These are phyloP conservation scores for Sinocyclocheilus anshuiensis DNA, from an alignment of 2,113 vertebrate species.

Conservation along the genomic window DNA sequence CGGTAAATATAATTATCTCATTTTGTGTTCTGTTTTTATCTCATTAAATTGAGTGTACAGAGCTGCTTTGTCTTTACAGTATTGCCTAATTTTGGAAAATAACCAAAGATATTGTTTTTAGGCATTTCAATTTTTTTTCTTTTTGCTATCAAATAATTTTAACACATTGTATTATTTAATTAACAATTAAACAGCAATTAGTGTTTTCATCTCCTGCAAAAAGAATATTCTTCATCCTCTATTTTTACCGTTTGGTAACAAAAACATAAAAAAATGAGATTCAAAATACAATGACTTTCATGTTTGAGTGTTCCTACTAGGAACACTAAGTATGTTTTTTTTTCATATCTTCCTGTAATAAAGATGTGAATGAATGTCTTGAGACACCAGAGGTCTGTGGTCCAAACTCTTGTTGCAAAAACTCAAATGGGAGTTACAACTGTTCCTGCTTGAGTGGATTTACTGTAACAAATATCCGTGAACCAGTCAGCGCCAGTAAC, in stretches of 20 bases:
- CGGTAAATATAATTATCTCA: not conserved
- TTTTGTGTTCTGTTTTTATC: not conserved
- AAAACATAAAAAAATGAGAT: no score
- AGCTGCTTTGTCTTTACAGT: not conserved
- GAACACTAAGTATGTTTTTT: not conserved
- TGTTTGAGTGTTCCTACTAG: not conserved
- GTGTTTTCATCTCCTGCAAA: not conserved
- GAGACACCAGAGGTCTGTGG: not conserved
- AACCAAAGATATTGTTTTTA: not conserved
- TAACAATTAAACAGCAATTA: not conserved
- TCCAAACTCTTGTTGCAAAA: not conserved
- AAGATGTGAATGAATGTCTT: not conserved
- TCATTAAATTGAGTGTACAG: not conserved
- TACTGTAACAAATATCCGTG: not conserved
- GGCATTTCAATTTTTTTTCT: not conserved
- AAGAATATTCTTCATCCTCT: no score
- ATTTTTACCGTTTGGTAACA: no score
- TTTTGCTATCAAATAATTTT: not conserved
- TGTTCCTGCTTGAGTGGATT: constrained; percentile 17
- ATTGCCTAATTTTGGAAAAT: not conserved
- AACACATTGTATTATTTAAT: not conserved
- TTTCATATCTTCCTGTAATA: not conserved
- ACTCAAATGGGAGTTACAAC: not conserved
- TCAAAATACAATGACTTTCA: not conserved
- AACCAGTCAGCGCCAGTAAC: not conserved